Conservation (phyloP, 2,888 invertebrate species). For the Ligdia adustata region DNA sequence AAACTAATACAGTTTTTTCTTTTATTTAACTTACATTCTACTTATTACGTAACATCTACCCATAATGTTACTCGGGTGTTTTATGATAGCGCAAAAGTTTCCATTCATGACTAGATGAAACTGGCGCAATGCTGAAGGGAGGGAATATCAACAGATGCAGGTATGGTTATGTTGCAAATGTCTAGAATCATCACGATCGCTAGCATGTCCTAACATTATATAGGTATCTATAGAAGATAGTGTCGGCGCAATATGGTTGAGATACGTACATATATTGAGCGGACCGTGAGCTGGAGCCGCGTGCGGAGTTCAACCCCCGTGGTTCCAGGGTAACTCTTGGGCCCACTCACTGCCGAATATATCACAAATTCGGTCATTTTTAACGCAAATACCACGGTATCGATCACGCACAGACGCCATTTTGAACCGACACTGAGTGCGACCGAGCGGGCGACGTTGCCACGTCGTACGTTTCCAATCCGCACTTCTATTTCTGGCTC, state of each 20-base stretch:
- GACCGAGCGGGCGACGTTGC: constrained; percentile 75
- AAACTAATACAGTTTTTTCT: too few relatives aligned
- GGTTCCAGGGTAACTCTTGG: constrained; percentile 72
- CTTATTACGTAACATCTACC: not conserved
- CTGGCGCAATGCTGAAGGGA: constrained; percentile 46
- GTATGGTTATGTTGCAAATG: constrained; percentile 60
- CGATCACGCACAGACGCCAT: constrained; percentile 84
- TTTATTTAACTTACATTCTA: too few relatives aligned
- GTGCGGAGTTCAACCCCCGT: constrained; percentile 66
- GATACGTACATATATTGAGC: constrained; percentile 82
- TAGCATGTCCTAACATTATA: constrained; percentile 58
- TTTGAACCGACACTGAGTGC: constrained; percentile 81
- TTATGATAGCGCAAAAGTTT: constrained; percentile 42
- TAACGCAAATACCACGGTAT: constrained; percentile 79
- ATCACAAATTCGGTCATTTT: constrained; percentile 79
- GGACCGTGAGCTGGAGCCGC: constrained; percentile 70
- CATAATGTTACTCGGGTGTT: not conserved
- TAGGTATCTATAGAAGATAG: constrained; percentile 61
- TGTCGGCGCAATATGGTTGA: constrained; percentile 80
- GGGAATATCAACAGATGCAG: constrained; percentile 47
- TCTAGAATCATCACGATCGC: constrained; percentile 57
- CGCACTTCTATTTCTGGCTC: constrained; percentile 79
- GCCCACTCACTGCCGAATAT: constrained; percentile 77
- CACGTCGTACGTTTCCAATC: constrained; percentile 78
- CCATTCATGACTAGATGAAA: constrained; percentile 33